phyloP scores from a whole-genome alignment of 2,113 vertebrate genomes.

The Neotragus moschatus region DNA sequence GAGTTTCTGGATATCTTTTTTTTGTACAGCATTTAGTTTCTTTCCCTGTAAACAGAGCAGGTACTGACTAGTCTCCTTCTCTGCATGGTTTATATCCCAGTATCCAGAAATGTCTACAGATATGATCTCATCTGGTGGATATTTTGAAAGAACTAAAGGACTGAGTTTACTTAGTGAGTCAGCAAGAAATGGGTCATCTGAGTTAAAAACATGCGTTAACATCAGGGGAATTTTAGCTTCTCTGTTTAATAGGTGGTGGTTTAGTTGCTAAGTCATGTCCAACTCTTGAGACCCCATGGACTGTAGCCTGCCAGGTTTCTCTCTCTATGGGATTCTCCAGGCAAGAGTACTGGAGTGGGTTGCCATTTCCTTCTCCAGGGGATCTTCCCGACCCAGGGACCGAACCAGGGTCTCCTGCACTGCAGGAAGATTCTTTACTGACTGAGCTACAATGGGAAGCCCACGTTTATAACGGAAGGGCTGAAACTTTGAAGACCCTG shows the following conservation, averaged over 20 bases:
- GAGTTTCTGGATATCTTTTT: not conserved
- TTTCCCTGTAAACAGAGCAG: not conserved
- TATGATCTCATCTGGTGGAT: not conserved
- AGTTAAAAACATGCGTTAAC: not conserved
- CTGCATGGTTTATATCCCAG: not conserved
- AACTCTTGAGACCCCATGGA: not conserved
- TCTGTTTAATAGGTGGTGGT: not conserved
- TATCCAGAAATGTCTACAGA: not conserved
- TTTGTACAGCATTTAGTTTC: not conserved
- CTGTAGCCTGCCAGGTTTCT: not conserved
- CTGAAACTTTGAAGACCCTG: not conserved
- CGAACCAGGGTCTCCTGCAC: not conserved
- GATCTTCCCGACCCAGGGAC: not conserved
- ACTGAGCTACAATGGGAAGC: not conserved
- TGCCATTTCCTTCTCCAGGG: not conserved
- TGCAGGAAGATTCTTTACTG: not conserved
- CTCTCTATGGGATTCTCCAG: not conserved
- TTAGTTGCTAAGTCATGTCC: not conserved
- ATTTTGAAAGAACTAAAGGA: slow-evolving; percentile 10
- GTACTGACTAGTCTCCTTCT: not conserved
- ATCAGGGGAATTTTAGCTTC: not conserved
- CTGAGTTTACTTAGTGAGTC: not conserved
- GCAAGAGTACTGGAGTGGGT: not conserved
- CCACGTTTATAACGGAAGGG: not conserved
- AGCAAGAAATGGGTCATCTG: not conserved